Evolutionary conservation across 2,113 vertebrate genomes (phyloP).

Genomic region (Heterotis niloticus): DNA sequence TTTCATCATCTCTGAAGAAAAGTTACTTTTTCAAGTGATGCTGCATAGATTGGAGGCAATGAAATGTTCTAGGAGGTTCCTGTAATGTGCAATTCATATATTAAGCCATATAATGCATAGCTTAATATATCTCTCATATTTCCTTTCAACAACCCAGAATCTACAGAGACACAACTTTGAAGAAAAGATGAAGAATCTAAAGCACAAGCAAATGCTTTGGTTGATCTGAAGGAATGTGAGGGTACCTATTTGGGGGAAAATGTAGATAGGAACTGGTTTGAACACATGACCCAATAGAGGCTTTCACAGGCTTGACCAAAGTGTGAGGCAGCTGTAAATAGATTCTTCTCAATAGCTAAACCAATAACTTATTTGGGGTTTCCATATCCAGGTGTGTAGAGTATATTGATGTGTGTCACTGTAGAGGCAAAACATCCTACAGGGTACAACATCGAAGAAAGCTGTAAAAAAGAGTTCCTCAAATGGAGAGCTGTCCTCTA

Average conservation of each 20-base stretch:
- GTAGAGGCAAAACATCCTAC: neutral
- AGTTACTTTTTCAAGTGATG: no score
- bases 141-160: slow-evolving; percentile 66
- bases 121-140: slow-evolving; percentile 30
- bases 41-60: no score
- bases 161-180: slow-evolving; percentile 78
- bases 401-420: no score
- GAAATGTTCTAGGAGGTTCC: neutral
- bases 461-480: slow-evolving; percentile 65
- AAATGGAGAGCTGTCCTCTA: slow-evolving; percentile 76
- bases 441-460: slow-evolving; percentile 51
- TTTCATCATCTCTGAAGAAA: neutral
- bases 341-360: neutral
- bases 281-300: slow-evolving; percentile 90
- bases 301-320: slow-evolving; percentile 79
- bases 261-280: slow-evolving; percentile 91
- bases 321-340: slow-evolving; percentile 62
- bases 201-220: slow-evolving; percentile 83
- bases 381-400: slow-evolving; percentile 71
- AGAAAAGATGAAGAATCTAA: slow-evolving; percentile 76
- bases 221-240: slow-evolving; percentile 91
- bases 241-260: slow-evolving; percentile 92
- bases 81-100: neutral
- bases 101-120: neutral
- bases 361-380: neutral